These are phyloP conservation scores for Taeniopygia guttata DNA, from an alignment of 2,797 vertebrate species.

Conservation along the genomic window DNA sequence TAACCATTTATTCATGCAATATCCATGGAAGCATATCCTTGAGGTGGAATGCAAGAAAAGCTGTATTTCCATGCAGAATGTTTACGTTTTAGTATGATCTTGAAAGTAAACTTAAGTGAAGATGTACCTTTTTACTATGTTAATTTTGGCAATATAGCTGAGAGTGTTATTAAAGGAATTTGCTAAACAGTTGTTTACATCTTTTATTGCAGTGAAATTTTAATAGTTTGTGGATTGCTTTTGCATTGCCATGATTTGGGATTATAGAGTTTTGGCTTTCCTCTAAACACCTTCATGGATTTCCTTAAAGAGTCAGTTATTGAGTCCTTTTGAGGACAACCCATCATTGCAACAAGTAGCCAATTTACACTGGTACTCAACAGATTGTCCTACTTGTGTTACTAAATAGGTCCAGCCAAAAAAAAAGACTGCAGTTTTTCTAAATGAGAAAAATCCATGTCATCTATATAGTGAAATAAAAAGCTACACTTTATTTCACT, in stretches of 20 bases:
- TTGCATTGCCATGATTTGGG: background rate
- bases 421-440: background rate
- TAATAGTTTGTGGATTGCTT: background rate
- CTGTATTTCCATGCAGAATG: background rate
- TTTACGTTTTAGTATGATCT: background rate
- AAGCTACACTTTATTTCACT: conserved; percentile 28
- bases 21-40: background rate
- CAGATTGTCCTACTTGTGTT: conserved; percentile 7
- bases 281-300: background rate
- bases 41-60: background rate
- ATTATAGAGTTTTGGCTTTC: background rate
- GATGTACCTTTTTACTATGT: background rate
- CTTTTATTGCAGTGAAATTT: conserved; percentile 1
- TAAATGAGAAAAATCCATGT: background rate
- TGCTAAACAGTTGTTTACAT: background rate
- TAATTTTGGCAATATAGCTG: background rate
- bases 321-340: background rate
- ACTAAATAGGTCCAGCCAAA: background rate
- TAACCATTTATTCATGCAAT: background rate
- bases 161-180: background rate
- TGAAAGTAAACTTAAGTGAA: background rate
- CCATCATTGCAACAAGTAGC: background rate
- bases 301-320: conserved; percentile 1
- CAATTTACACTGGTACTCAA: conserved; percentile 4
- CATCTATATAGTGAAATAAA: background rate